A percentile compares a stretch with the other conserved stretches of the same genome.
Conservation (phyloP, 2,113 vertebrate species). For the Mastomys natalensis region DNA sequence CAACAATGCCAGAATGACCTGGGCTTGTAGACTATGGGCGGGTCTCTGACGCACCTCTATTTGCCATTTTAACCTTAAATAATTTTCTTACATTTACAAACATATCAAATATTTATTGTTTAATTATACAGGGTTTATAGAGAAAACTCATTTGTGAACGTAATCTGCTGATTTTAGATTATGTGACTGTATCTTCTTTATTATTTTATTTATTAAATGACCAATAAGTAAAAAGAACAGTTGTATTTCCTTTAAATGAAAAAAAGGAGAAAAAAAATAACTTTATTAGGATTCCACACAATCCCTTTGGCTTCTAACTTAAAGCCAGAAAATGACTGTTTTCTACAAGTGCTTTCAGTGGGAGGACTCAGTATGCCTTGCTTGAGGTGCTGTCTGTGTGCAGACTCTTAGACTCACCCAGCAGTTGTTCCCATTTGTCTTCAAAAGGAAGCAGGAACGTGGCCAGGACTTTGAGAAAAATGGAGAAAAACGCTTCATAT, state of each 20-base stretch:
- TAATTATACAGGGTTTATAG: not conserved
- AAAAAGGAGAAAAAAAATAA: not conserved
- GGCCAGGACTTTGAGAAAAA: not conserved
- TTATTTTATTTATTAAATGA: not conserved
- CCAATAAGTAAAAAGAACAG: not conserved
- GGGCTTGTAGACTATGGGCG: too few species aligned
- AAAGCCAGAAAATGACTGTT: not conserved
- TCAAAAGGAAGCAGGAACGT: not conserved
- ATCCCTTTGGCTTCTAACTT: not conserved
- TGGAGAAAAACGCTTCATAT: not conserved
- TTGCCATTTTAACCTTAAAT: not conserved
- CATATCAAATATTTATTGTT: not conserved
- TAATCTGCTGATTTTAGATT: not conserved
- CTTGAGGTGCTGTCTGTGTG: not conserved
- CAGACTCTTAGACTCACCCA: not conserved
- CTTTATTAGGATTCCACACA: not conserved
- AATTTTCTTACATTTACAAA: slow-evolving; percentile 13
- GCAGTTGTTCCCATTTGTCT: not conserved
- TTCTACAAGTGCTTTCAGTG: not conserved
- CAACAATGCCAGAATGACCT: too few species aligned
- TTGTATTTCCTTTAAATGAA: slow-evolving; percentile 20
- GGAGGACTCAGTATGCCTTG: not conserved
- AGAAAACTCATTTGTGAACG: not conserved
- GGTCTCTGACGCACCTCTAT: too few species aligned
- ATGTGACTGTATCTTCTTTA: not conserved